Evolutionary conservation across 1,140 invertebrate species (phyloP).

Genomic region (Gonatopus flavifemur): DNA sequence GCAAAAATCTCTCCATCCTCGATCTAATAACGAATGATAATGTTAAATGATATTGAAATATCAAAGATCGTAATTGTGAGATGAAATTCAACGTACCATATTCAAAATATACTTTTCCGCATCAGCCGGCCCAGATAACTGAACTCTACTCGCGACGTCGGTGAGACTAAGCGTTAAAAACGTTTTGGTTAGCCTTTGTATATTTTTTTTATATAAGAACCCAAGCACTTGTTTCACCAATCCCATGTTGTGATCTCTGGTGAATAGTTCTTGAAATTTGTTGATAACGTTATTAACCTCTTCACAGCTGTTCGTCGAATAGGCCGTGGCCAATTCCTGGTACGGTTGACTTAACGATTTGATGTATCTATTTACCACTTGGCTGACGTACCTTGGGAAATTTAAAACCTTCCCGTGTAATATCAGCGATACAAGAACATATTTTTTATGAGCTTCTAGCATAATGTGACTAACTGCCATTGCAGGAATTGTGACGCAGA

Average conservation of each 20-base stretch:
- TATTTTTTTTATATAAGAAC: conserved; percentile 94
- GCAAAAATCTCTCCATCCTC: conserved; percentile 97
- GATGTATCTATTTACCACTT: conserved; percentile 76
- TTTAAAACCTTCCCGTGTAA: conserved; percentile 79
- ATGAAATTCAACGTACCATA: conserved; percentile 70
- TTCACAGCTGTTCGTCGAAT: conserved; percentile 72
- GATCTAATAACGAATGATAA: conserved; percentile 68
- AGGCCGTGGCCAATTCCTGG: conserved; percentile 84
- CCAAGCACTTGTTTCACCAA: conserved; percentile 82
- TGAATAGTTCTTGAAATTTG: conserved; percentile 80
- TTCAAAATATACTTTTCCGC: conserved; percentile 94
- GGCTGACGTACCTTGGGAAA: conserved; percentile 89
- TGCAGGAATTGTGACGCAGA: conserved; percentile 89
- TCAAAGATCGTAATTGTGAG: neutral
- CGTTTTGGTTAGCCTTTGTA: conserved; percentile 94
- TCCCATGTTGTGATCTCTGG: conserved; percentile 83
- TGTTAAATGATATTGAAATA: neutral
- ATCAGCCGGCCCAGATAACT: conserved; percentile 78
- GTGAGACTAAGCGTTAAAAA: conserved; percentile 92
- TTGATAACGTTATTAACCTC: conserved; percentile 71
- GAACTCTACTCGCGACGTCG: conserved; percentile 91
- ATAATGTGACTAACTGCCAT: conserved; percentile 94
- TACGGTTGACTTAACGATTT: conserved; percentile 92
- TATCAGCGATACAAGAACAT: conserved; percentile 88
- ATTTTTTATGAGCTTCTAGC: conserved; percentile 97